A percentile compares a stretch with the other conserved stretches of the same genome.
phyloP scores from a whole-genome alignment of 1,140 invertebrate genomes.

The Octopus sinensis region DNA sequence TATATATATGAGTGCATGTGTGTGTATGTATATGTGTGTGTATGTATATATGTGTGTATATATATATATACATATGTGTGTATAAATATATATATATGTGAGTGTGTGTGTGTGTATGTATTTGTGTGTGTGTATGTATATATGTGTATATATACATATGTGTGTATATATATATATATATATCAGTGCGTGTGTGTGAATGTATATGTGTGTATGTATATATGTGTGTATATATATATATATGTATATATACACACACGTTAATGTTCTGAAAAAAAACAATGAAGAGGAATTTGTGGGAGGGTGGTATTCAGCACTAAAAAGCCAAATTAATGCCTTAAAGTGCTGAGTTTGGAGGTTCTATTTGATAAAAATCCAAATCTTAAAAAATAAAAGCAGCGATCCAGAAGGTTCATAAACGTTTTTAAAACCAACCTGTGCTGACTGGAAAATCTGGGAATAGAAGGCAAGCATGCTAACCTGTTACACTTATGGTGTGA shows the following conservation, averaged over 20 bases:
- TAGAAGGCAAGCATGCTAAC: too few species aligned
- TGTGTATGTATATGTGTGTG: neutral
- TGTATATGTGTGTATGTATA: neutral
- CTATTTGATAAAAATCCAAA: too few species aligned
- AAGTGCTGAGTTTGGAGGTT: too few species aligned
- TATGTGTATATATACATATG: neutral
- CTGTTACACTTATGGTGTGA: too few species aligned
- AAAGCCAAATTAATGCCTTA: too few species aligned
- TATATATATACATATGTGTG: neutral
- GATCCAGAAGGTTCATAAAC: too few species aligned
- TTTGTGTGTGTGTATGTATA: neutral
- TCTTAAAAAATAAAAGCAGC: too few species aligned
- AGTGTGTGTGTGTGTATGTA: neutral
- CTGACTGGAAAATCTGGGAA: too few species aligned
- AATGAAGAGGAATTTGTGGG: too few species aligned
- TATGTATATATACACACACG: neutral
- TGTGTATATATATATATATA: neutral
- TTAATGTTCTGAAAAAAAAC: too few species aligned
- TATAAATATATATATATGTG: neutral
- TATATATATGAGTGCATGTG: neutral
- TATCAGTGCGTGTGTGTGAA: neutral
- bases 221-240: neutral
- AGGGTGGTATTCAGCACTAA: too few species aligned
- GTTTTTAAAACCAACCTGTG: too few species aligned
- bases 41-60: neutral